Percentiles rank a stretch among this genome's conserved stretches.
These are phyloP conservation scores for Manacus vitellinus DNA, from an alignment of 2,113 vertebrate species.

Conservation along the genomic window DNA sequence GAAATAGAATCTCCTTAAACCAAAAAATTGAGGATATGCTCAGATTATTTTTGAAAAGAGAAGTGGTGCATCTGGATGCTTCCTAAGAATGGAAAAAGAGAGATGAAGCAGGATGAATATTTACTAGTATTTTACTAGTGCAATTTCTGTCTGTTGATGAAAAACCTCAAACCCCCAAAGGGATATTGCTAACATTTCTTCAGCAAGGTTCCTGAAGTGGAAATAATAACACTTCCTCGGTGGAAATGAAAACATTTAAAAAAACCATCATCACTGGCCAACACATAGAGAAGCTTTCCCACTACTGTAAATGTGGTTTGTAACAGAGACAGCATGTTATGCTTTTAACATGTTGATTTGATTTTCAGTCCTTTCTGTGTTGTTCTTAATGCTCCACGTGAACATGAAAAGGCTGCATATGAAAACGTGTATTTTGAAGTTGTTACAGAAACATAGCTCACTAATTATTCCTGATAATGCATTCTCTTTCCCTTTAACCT, in stretches of 20 bases:
- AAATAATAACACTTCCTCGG: not conserved
- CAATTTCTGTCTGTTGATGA: not conserved
- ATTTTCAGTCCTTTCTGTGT: not conserved
- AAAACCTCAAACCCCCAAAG: not conserved
- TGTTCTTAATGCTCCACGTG: not conserved
- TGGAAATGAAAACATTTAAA: slow-evolving; percentile 45
- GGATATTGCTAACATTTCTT: not conserved
- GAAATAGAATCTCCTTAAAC: not conserved
- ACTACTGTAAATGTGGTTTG: not conserved
- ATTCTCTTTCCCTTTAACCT: not conserved
- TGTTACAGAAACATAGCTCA: not conserved
- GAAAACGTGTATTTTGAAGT: not conserved
- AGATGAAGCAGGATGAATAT: not conserved
- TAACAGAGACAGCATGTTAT: not conserved
- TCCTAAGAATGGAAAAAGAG: not conserved
- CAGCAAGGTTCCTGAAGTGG: slow-evolving; percentile 1
- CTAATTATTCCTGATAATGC: not conserved
- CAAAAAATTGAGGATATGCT: not conserved
- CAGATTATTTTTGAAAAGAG: not conserved
- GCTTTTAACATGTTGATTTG: not conserved
- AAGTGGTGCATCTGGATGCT: not conserved
- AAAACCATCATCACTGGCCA: not conserved
- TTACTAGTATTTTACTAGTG: not conserved
- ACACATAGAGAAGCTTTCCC: not conserved
- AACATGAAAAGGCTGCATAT: not conserved